Evolutionary conservation across 1,140 invertebrate species (phyloP).

Genomic region (Aphaenogaster ashmeadi): DNA sequence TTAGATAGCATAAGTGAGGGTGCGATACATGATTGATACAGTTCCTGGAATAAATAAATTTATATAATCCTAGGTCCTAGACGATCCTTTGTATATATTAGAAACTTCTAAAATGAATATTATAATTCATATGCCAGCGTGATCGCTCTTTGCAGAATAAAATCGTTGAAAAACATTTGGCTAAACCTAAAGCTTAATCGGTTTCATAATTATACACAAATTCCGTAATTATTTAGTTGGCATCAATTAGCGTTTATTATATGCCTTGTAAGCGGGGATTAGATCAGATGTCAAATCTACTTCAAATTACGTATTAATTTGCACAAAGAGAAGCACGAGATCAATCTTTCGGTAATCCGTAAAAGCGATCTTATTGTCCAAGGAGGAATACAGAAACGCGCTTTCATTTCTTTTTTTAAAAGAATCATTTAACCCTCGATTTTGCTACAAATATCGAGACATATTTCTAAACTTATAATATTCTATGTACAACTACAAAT

Average conservation of each 20-base stretch:
- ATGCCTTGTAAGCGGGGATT: not conserved
- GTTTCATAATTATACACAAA: constrained; percentile 18
- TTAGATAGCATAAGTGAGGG: not conserved
- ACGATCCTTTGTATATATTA: not conserved
- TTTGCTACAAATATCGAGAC: not conserved
- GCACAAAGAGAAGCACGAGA: not conserved
- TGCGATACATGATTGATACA: not conserved
- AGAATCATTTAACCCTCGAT: not conserved
- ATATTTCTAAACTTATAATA: constrained; percentile 1
- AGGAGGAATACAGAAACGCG: not conserved
- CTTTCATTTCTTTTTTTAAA: not conserved
- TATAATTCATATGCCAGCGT: not conserved
- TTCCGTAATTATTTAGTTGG: not conserved
- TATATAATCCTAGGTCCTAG: not conserved
- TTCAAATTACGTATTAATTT: not conserved
- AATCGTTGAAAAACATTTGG: constrained; percentile 1
- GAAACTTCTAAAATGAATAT: constrained; percentile 4
- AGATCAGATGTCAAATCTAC: not conserved
- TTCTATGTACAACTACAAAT: constrained; percentile 37
- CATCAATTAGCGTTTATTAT: not conserved
- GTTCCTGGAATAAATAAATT: not conserved
- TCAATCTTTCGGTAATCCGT: not conserved
- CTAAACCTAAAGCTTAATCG: not conserved
- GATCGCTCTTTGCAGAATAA: not conserved
- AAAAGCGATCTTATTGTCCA: not conserved